Evolutionary conservation across 1,140 invertebrate species (phyloP), one percentile per base, ranked within the genome.

Genomic region (Neelides sp.): DNA sequence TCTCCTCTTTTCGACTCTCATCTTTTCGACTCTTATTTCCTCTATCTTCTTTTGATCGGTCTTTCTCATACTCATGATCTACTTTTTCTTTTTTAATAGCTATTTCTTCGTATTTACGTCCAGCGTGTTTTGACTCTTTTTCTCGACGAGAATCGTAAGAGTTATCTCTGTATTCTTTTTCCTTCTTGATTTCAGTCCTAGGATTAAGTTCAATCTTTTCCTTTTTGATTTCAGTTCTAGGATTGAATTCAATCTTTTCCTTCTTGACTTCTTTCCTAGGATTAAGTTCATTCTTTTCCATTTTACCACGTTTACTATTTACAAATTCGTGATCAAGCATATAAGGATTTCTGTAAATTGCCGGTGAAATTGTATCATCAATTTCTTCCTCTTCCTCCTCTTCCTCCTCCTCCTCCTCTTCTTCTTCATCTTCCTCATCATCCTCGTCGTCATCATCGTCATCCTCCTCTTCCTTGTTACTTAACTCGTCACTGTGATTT

Each of bases 161-260:
- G n/a, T n/a, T n/a, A n/a, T 23, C 15, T 41, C 68, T 72, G 30
- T 65, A 55, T 58, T 34, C 58, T 65, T 58, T 64, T 23, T 20
- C n/a, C 47, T 36, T 51, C 28, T 51, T 49, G 23, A 19, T 24
- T 34, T n/a, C 5, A 2, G n/a, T 20, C 4, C 50, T 52, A 20
- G 3, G 10, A 12, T 51, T 15, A 4, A 13, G 17, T 19, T 47
- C n/a, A 12, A 30, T 44, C 50, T 19, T 10, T 40, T 19, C 37
- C 19, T 40, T 40, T 40, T 7, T 10, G 37, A 40, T 40, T 40
- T 40, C 17, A 8, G 7, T 42, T 3, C 35, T 8, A 3, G 19
- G 43, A 30, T 15, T 30, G 43, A 28, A 30, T 3, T 15, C 22
- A 4, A 4, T 13, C 23, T 5, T 32, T 46, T 30, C 22, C 32